Conservation (phyloP, 2,797 vertebrate species). For the Ptychadena robeensis region DNA sequence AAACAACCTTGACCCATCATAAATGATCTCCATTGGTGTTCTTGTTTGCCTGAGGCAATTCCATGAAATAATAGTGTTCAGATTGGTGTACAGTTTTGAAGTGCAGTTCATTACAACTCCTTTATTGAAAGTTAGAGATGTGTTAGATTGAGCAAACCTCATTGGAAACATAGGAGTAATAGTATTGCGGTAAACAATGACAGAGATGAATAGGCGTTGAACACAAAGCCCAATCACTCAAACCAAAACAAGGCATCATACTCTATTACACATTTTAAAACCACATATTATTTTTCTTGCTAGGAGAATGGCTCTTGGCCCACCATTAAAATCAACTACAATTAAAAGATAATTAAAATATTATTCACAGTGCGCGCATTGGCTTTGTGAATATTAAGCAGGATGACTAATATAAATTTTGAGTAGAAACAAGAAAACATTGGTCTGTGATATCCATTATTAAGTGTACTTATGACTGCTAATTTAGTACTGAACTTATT, state of each 20-base stretch:
- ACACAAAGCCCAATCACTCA: conserved; percentile 5
- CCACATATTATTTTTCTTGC: background rate
- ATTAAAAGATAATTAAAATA: conserved; percentile 47
- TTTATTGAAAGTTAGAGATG: background rate
- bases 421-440: conserved; percentile 15
- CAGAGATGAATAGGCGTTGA: background rate
- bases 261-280: conserved; percentile 14
- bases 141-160: background rate
- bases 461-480: conserved; percentile 1
- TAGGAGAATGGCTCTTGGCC: conserved; percentile 5
- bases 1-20: conserved; percentile 7
- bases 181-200: background rate
- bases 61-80: background rate
- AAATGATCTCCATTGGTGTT: conserved; percentile 6
- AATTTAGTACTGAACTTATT: background rate
- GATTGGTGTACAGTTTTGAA: background rate
- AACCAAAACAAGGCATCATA: background rate
- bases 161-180: background rate
- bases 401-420: conserved; percentile 22
- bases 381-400: conserved; percentile 31
- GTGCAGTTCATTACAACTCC: background rate
- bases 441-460: conserved; percentile 15
- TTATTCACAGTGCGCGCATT: conserved; percentile 14
- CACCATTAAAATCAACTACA: conserved; percentile 43
- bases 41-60: background rate